Conservation (phyloP, 2,888 invertebrate genomes). For the Heliconius erato region DNA sequence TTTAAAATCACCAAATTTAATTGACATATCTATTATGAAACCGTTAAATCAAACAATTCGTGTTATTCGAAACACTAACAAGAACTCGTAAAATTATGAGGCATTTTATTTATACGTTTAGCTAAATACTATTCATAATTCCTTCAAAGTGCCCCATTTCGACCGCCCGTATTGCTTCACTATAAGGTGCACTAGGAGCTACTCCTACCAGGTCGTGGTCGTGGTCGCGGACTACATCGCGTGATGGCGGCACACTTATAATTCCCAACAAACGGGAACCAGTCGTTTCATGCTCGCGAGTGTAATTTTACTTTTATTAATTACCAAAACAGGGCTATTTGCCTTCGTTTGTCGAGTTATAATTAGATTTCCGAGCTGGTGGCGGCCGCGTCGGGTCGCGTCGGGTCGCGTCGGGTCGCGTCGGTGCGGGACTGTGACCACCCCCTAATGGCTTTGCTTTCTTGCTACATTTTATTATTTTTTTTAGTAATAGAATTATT, state of each 20-base stretch:
- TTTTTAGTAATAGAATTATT: constrained; percentile 28
- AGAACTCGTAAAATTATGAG: constrained; percentile 24
- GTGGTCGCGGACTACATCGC: constrained; percentile 41
- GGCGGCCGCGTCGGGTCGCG: constrained; percentile 38
- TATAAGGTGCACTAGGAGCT: neutral
- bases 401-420: neutral
- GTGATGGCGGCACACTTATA: constrained; percentile 50
- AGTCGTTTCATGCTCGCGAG: constrained; percentile 49
- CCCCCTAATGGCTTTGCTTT: constrained; percentile 51
- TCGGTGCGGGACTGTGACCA: constrained; percentile 39
- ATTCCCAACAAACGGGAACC: constrained; percentile 45
- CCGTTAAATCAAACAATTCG: constrained; percentile 21
- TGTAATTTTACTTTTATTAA: constrained; percentile 57
- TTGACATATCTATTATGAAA: constrained; percentile 24
- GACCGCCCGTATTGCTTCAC: neutral
- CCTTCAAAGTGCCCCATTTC: neutral
- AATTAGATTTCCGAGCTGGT: constrained; percentile 58
- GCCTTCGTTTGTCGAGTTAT: constrained; percentile 54
- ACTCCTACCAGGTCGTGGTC: too few species aligned
- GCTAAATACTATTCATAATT: constrained; percentile 14
- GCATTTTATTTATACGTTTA: constrained; percentile 24
- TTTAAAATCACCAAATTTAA: neutral
- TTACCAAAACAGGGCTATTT: constrained; percentile 56
- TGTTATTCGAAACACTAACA: constrained; percentile 26
- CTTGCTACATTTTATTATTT: constrained; percentile 39